phyloP scores from a whole-genome alignment of 2,113 vertebrate genomes.

The Holacanthus passer region DNA sequence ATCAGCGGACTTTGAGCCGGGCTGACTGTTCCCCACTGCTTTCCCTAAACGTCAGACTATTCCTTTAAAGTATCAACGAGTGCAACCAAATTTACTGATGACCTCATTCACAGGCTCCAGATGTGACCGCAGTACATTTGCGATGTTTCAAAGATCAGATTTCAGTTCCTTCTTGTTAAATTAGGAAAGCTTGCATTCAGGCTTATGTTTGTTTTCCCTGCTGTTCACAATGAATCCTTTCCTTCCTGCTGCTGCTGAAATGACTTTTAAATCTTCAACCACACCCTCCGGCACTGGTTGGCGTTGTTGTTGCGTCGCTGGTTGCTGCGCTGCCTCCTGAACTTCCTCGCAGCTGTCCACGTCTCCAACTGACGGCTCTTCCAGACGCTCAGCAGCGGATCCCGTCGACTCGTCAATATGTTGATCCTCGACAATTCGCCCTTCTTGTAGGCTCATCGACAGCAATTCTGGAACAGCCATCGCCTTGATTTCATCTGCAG shows the following conservation, averaged over 20 bases:
- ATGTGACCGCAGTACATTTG: too few species aligned
- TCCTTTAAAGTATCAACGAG: too few species aligned
- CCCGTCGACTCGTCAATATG: rapidly evolving
- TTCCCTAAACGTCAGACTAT: too few species aligned
- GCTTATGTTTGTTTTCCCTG: not conserved
- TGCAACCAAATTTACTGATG: not conserved
- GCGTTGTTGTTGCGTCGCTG: not conserved
- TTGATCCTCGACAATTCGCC: not conserved
- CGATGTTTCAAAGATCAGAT: too few species aligned
- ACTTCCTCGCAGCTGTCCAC: slow-evolving; percentile 80
- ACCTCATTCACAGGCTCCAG: not conserved
- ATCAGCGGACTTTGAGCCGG: too few species aligned
- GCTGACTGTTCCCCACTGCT: too few species aligned
- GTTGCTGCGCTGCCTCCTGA: not conserved
- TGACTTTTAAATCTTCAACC: not conserved
- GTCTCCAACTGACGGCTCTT: slow-evolving; percentile 9
- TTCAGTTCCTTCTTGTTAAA: too few species aligned
- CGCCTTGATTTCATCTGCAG: slow-evolving; percentile 17
- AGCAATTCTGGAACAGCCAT: slow-evolving; percentile 23
- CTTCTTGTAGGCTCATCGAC: not conserved
- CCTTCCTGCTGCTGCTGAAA: not conserved
- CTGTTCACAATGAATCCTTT: not conserved
- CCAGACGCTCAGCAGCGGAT: too few species aligned
- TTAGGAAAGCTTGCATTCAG: slow-evolving; percentile 16
- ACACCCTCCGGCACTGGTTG: not conserved